phyloP scores from a whole-genome alignment of 2,113 vertebrate species.

The Scatophagus argus region DNA sequence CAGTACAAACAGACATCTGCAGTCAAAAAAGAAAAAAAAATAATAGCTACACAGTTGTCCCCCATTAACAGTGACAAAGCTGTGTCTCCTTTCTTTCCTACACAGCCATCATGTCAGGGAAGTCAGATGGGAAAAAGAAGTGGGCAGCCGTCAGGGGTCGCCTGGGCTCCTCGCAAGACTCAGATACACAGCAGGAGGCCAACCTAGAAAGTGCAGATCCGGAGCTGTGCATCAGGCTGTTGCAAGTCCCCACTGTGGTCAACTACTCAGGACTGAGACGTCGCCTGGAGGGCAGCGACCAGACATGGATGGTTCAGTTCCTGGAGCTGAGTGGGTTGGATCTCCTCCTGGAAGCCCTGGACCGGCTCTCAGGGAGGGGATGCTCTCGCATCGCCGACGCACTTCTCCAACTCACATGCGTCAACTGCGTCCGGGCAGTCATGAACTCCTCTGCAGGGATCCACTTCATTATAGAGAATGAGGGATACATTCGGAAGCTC shows the following conservation, averaged over 20 bases:
- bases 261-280: conserved; percentile 97
- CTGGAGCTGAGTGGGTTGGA: conserved; percentile 95
- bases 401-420: conserved; percentile 95
- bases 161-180: conserved; percentile 89
- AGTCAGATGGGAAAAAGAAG: conserved; percentile 90
- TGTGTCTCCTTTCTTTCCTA: not conserved
- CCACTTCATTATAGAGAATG: conserved; percentile 94
- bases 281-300: conserved; percentile 91
- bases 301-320: conserved; percentile 97
- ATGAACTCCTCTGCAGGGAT: conserved; percentile 96
- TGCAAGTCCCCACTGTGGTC: conserved; percentile 94
- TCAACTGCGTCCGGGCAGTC: conserved; percentile 94
- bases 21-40: not conserved
- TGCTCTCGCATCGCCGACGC: conserved; percentile 94
- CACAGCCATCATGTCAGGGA: conserved; percentile 85
- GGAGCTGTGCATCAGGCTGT: conserved; percentile 95
- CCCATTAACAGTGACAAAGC: not conserved
- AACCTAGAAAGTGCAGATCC: conserved; percentile 96
- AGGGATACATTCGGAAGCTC: conserved; percentile 95
- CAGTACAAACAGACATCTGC: conserved; percentile 9
- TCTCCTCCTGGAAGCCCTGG: conserved; percentile 95
- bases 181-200: conserved; percentile 89
- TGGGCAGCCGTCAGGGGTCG: conserved; percentile 91
- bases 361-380: conserved; percentile 92
- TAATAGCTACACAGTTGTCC: not conserved